These are phyloP conservation scores for Cryptophagus acutangulus DNA, from an alignment of 2,888 invertebrate genomes.

Conservation along the genomic window DNA sequence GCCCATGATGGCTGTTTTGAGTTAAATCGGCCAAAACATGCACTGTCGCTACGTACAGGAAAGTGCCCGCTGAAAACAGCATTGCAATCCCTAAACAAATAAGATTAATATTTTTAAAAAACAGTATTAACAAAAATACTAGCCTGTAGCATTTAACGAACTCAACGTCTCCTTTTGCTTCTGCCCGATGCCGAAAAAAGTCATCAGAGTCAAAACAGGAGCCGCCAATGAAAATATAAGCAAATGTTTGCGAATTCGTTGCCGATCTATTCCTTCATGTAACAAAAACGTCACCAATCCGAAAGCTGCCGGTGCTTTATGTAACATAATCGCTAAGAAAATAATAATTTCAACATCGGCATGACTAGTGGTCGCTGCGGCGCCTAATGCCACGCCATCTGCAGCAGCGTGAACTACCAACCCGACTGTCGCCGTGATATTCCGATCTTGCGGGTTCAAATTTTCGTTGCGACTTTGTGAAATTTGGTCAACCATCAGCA, in stretches of 20 bases:
- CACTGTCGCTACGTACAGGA: slow-evolving; percentile 96
- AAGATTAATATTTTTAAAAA: slow-evolving; percentile 8
- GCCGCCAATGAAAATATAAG: slow-evolving; percentile 90
- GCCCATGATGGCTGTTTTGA: slow-evolving; percentile 50
- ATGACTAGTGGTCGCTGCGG: slow-evolving; percentile 93
- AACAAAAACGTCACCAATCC: slow-evolving; percentile 95
- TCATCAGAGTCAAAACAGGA: slow-evolving; percentile 81
- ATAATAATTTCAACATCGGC: slow-evolving; percentile 96
- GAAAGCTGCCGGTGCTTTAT: slow-evolving; percentile 98
- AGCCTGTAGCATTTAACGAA: slow-evolving; percentile 86
- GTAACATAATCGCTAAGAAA: slow-evolving; percentile 97
- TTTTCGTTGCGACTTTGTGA: slow-evolving; percentile 57
- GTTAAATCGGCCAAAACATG: slow-evolving; percentile 96
- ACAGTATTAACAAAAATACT: slow-evolving; percentile 16
- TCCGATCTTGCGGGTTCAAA: slow-evolving; percentile 60
- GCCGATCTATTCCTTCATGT: slow-evolving; percentile 89
- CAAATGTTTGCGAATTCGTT: slow-evolving; percentile 82
- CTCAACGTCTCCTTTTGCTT: slow-evolving; percentile 87
- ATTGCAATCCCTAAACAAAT: slow-evolving; percentile 72
- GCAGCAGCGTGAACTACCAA: slow-evolving; percentile 98
- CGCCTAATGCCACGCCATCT: slow-evolving; percentile 96
- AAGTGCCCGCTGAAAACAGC: slow-evolving; percentile 98
- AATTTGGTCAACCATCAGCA: slow-evolving; percentile 90
- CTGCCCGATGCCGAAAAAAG: slow-evolving; percentile 90
- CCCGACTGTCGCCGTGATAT: slow-evolving; percentile 92